phyloP scores from a whole-genome alignment of 2,888 invertebrate species.

The Heteromurus nitidus region DNA sequence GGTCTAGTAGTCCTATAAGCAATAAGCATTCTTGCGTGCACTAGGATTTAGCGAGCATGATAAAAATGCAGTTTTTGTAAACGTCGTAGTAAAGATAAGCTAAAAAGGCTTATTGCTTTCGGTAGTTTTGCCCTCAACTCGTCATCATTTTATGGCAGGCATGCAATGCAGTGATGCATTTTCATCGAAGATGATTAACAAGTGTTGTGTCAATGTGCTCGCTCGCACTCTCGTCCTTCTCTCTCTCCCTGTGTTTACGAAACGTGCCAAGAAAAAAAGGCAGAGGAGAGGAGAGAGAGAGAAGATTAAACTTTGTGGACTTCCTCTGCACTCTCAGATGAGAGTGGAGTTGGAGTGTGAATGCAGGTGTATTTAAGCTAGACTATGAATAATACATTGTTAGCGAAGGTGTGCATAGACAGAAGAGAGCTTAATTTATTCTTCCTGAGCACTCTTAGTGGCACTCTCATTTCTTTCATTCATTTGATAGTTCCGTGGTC shows the following conservation, averaged over 20 bases:
- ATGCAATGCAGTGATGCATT: neutral
- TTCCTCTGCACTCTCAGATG: neutral
- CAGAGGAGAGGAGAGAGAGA: neutral
- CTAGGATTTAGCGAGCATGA: too few species aligned
- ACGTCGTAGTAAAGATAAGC: neutral
- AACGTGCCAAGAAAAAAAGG: neutral
- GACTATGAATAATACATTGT: neutral
- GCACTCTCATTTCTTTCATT: conserved; percentile 8
- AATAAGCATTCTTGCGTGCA: too few species aligned
- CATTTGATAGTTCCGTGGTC: conserved; percentile 3
- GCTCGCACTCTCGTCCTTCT: neutral
- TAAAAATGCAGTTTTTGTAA: neutral
- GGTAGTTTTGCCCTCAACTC: conserved; percentile 6
- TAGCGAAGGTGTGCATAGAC: neutral
- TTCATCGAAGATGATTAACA: neutral
- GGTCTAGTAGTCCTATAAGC: too few species aligned
- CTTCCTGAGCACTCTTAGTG: conserved; percentile 14
- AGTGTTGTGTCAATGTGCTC: conserved; percentile 13
- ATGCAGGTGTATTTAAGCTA: neutral
- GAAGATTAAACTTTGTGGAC: neutral
- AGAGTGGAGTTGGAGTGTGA: neutral
- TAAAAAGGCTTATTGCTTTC: too few species aligned
- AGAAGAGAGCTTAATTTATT: conserved; percentile 21
- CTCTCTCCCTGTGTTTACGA: neutral
- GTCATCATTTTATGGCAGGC: neutral